phyloP scores from a whole-genome alignment of 2,113 vertebrate genomes.

The Calyptomena viridis region DNA sequence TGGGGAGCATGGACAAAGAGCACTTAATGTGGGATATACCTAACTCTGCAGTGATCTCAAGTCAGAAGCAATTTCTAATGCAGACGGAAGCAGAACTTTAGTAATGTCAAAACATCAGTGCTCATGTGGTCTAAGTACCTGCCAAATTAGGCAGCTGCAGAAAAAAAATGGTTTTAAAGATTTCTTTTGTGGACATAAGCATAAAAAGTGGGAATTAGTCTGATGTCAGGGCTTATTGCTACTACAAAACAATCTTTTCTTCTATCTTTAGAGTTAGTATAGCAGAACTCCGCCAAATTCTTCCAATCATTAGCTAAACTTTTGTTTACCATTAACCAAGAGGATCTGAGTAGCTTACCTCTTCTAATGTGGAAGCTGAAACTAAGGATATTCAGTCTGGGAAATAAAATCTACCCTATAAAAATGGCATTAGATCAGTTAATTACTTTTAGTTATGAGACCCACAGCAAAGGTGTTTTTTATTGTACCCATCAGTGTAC shows the following conservation, averaged over 20 bases:
- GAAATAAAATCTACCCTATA: fast-evolving
- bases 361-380: not conserved
- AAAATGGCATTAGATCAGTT: not conserved
- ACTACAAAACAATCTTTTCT: not conserved
- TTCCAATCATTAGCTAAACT: not conserved
- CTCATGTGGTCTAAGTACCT: not conserved
- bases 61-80: not conserved
- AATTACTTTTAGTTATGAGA: not conserved
- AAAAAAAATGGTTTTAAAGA: not conserved
- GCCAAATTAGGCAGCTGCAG: not conserved
- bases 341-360: not conserved
- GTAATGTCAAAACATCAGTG: not conserved
- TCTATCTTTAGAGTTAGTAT: not conserved
- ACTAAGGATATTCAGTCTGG: not conserved
- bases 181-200: not conserved
- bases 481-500: not conserved
- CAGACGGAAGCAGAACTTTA: not conserved
- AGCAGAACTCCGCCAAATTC: not conserved
- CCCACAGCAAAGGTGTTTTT: not conserved
- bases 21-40: not conserved
- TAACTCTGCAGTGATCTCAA: not conserved
- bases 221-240: not conserved
- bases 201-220: not conserved
- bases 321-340: not conserved
- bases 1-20: not conserved